A percentile compares a stretch with the other conserved stretches of the same genome.
phyloP scores from a whole-genome alignment of 1,140 invertebrate genomes.

The Drosophila kikkawai region DNA sequence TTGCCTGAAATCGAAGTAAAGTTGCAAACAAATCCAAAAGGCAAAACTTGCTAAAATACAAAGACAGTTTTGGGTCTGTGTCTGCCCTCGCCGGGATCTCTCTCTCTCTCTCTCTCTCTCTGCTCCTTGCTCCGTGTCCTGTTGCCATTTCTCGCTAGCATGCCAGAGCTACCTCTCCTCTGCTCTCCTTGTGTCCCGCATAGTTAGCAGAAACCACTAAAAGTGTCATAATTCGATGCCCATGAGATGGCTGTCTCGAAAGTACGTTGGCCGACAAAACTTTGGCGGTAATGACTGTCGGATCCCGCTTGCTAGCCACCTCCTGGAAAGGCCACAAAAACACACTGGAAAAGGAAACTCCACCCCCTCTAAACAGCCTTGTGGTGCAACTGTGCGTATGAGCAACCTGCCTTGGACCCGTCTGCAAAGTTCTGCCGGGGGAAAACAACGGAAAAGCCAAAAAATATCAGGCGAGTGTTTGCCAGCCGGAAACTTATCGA shows the following conservation, averaged over 20 bases:
- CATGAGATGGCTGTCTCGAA: slow-evolving; percentile 82
- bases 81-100: slow-evolving; percentile 16
- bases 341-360: neutral
- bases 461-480: slow-evolving; percentile 40
- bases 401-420: slow-evolving; percentile 38
- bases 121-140: slow-evolving; percentile 14
- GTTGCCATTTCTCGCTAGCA: slow-evolving; percentile 6
- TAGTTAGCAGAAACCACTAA: slow-evolving; percentile 83
- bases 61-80: slow-evolving; percentile 47
- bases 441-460: slow-evolving; percentile 40
- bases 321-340: neutral
- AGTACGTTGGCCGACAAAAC: slow-evolving; percentile 76
- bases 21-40: slow-evolving; percentile 70
- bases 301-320: neutral
- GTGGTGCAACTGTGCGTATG: slow-evolving; percentile 59
- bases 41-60: slow-evolving; percentile 65
- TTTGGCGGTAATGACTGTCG: slow-evolving; percentile 76
- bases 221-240: slow-evolving; percentile 85
- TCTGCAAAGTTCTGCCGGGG: slow-evolving; percentile 47
- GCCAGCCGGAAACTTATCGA: slow-evolving; percentile 50
- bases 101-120: slow-evolving; percentile 1
- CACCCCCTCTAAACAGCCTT: slow-evolving; percentile 5
- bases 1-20: slow-evolving; percentile 77
- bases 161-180: slow-evolving; percentile 1
- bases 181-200: slow-evolving; percentile 24